Conservation (phyloP, 2,797 vertebrate genomes). For the Apogon hyalosoma region DNA sequence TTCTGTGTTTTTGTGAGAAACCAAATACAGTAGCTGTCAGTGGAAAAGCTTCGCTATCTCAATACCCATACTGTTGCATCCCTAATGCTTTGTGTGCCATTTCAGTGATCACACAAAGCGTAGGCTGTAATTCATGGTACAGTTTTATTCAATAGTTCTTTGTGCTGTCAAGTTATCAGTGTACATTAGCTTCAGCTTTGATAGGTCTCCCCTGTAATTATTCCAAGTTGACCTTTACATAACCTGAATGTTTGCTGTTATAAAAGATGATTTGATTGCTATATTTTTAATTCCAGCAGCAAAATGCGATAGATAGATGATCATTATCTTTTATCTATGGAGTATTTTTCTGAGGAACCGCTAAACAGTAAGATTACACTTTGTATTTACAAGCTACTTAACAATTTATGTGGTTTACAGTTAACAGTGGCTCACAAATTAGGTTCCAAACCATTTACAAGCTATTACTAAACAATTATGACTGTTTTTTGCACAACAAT, state of each 20-base stretch:
- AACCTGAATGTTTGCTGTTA: conserved; percentile 31
- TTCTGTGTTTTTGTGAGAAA: conserved; percentile 46
- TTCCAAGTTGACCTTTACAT: conserved; percentile 50
- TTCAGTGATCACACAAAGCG: conserved; percentile 56
- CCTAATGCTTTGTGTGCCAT: conserved; percentile 64
- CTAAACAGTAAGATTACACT: too few species aligned
- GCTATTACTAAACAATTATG: too few species aligned
- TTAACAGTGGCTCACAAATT: too few species aligned
- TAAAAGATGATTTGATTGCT: conserved; percentile 24
- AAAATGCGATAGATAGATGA: too few species aligned
- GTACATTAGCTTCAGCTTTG: conserved; percentile 44
- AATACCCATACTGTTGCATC: conserved; percentile 56
- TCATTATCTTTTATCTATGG: too few species aligned
- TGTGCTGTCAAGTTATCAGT: conserved; percentile 53
- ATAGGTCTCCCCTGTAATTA: conserved; percentile 46
- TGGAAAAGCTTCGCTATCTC: conserved; percentile 57
- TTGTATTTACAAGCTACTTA: too few species aligned
- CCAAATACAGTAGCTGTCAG: conserved; percentile 50
- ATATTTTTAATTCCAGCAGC: conserved; percentile 10
- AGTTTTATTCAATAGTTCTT: conserved; percentile 60
- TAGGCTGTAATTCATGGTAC: conserved; percentile 57
- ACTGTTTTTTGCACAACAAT: too few species aligned
- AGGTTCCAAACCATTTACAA: too few species aligned
- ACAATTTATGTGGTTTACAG: too few species aligned
- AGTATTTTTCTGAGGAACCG: too few species aligned